Evolutionary conservation across 1,140 invertebrate genomes (phyloP).

Genomic region (Brachionus rubens): DNA sequence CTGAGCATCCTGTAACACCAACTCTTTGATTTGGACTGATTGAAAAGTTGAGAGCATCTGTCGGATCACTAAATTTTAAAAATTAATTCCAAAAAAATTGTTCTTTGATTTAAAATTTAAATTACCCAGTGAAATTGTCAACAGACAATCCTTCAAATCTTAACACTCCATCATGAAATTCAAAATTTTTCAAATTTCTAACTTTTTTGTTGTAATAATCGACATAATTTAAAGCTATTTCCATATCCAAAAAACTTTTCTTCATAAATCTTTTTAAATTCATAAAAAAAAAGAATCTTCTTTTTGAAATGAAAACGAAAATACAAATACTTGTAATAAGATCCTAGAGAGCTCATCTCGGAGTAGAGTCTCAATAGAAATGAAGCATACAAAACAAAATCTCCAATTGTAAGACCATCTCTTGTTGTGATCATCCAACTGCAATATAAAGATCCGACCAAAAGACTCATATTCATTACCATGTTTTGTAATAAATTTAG

Average conservation of each 20-base stretch:
- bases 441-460: slow-evolving; percentile 81
- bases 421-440: slow-evolving; percentile 64
- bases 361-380: slow-evolving; percentile 94
- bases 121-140: background rate
- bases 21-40: background rate
- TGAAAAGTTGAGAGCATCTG: background rate
- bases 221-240: slow-evolving; percentile 14
- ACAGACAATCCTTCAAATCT: background rate
- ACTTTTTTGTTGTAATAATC: background rate
- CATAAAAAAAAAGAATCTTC: slow-evolving; percentile 1
- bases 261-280: slow-evolving; percentile 20
- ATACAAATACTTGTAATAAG: slow-evolving; percentile 71
- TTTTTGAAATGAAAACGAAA: background rate
- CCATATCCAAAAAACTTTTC: slow-evolving; percentile 27
- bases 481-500: slow-evolving; percentile 84
- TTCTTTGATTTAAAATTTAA: background rate
- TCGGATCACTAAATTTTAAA: background rate
- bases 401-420: slow-evolving; percentile 76
- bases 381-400: slow-evolving; percentile 88
- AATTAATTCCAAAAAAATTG: background rate
- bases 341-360: slow-evolving; percentile 93
- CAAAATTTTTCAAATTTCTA: slow-evolving; percentile 10
- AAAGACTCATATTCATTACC: slow-evolving; percentile 78
- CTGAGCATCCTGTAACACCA: background rate
- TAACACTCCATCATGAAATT: background rate